Evolutionary conservation across 2,888 invertebrate genomes (phyloP).

Genomic region (Alloplasta piceator): DNA sequence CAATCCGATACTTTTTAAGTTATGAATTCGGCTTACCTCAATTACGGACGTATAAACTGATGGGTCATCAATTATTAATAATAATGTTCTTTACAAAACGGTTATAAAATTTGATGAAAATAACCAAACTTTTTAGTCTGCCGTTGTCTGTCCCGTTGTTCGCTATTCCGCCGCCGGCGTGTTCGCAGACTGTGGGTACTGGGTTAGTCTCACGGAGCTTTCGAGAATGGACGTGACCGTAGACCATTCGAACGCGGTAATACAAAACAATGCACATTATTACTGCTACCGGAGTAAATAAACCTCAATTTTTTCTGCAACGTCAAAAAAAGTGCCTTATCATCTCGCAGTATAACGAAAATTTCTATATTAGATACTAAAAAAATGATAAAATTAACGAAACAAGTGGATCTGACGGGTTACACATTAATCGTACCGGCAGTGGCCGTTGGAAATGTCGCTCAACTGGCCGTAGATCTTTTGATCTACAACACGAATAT

Average conservation of each 20-base stretch:
- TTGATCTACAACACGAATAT: constrained; percentile 90
- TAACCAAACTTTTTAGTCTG: background rate
- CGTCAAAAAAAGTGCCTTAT: constrained; percentile 6
- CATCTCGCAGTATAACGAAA: background rate
- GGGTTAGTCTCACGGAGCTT: no score
- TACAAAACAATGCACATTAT: no score
- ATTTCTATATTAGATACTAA: no score
- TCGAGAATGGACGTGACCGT: no score
- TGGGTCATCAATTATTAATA: constrained; percentile 6
- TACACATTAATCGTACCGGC: constrained; percentile 90
- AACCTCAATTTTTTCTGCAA: background rate
- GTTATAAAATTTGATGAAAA: background rate
- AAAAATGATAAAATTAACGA: constrained; percentile 81
- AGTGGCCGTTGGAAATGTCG: constrained; percentile 96
- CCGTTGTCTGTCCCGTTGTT: no score
- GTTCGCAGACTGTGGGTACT: no score
- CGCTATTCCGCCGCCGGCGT: no score
- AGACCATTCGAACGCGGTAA: no score
- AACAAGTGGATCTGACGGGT: constrained; percentile 84
- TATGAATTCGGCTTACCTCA: constrained; percentile 9
- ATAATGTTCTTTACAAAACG: background rate
- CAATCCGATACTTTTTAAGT: background rate
- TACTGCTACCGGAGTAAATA: background rate
- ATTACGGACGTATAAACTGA: background rate
- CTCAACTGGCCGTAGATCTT: constrained; percentile 93